A percentile compares a stretch with the other conserved stretches of the same genome.
These are phyloP conservation scores for Drosophila hydei DNA, from an alignment of 1,140 invertebrate genomes.

Conservation along the genomic window DNA sequence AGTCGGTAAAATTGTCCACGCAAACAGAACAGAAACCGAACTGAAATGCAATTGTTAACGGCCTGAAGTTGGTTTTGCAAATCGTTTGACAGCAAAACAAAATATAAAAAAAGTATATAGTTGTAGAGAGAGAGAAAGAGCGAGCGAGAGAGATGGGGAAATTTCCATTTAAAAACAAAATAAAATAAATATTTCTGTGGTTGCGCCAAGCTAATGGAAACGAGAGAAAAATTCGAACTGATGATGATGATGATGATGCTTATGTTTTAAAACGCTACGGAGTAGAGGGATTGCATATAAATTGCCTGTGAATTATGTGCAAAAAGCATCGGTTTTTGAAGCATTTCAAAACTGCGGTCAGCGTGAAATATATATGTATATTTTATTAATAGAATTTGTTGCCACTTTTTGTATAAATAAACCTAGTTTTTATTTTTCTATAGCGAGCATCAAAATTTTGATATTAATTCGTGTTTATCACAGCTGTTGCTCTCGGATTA, in stretches of 20 bases:
- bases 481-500: constrained; percentile 53
- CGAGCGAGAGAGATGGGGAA: not conserved
- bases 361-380: constrained; percentile 31
- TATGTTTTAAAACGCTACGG: constrained; percentile 3
- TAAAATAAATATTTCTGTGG: constrained; percentile 66
- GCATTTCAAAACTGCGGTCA: constrained; percentile 68
- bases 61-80: constrained; percentile 75
- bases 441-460: not conserved
- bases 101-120: constrained; percentile 33
- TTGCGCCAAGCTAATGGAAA: constrained; percentile 40
- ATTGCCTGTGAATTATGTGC: constrained; percentile 78
- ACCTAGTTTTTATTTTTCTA: not conserved
- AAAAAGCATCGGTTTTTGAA: constrained; percentile 55
- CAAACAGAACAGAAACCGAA: constrained; percentile 59
- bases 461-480: constrained; percentile 50
- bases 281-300: constrained; percentile 41
- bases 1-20: constrained; percentile 49
- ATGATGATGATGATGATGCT: constrained; percentile 23
- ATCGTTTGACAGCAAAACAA: constrained; percentile 70
- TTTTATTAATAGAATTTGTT: constrained; percentile 58
- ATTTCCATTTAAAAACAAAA: constrained; percentile 16
- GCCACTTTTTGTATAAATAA: not conserved
- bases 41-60: constrained; percentile 74
- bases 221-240: constrained; percentile 1
- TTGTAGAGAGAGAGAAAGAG: not conserved